Base-by-base conservation (phyloP, 2,797 vertebrate species). In the Cichlasoma orientale region DNA sequence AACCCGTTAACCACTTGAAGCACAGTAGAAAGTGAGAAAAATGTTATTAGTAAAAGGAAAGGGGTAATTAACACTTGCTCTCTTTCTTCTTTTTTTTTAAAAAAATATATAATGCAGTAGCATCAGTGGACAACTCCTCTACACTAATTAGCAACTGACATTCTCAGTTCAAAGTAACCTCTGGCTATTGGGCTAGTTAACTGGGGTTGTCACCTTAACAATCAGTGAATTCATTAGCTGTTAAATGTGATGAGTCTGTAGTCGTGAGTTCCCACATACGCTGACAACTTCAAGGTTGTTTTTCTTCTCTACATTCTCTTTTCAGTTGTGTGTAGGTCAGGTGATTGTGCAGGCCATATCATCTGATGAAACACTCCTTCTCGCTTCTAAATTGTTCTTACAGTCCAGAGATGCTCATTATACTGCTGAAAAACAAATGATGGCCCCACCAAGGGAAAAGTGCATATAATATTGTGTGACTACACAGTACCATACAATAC, bases 81-180 rank as follows among this genome's bases (percentile, higher is more conserved):
- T 56, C 23, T 23, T 31, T 14, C 47, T 44, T 58, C 7, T 36
- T 23, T 27, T 69, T 72, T 33, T 31, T 29, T 41, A 27, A 9
- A 25, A 55, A 63, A 74, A 29, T 56, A 21, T 74, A 5, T 9
- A 73, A 27, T 18, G n/a, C 27, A 68, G 16, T 50, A n/a, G 18
- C 58, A 7, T 47, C 31, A 21, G 19, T 57, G 6, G 18, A 57
- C 14, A 63, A 52, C 57, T 69, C 63, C 36, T 75, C 44, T n/a
- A 68, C 41, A 53, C 19, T 75, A 44, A 85, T 81, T 75, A 79
- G 36, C 74, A 70, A 71, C n/a, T 57, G 77, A 72, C 61, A 75
- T 59, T 72, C 27, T 44, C 8, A 63, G 33, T 61, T 74, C 31
- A 76, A 56, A 50, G 36, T 19, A 71, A 19, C 23, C 36, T 78